Base-by-base conservation (phyloP, 2,113 vertebrate genomes). In the Haemorhous mexicanus region DNA sequence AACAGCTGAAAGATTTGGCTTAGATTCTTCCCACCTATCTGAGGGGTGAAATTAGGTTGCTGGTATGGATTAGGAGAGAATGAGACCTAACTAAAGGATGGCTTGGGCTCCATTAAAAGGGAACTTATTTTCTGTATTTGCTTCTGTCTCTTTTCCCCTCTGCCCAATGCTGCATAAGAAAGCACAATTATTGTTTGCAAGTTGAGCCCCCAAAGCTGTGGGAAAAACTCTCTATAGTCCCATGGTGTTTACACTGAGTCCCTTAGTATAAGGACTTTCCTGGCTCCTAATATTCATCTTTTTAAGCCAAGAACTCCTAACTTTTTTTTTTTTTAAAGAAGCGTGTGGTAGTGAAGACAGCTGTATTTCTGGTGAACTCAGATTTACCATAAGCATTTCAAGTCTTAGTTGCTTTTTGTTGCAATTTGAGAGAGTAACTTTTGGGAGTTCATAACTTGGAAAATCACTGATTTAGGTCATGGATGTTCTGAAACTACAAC, bases 261-360 rank as follows among this genome's bases (percentile, higher is more conserved):
- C 33, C 28, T 64, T 32, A 87, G 27, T 7, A 2, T 47, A 41
- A 68, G 28, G 3, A 43, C 13, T 62, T 83, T 86, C 59, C 35
- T 82, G 35, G 30, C 24, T 64, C 8, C 68, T 44, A n/a, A 12
- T 16, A 10, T 56, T 53, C 55, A 10, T 50, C 3, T 33, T 87
- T 84, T 96, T 67, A 84, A 74, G 33, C 73, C 43, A 77, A 59
- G 5, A 23, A 58, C 43, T 74, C 47, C 10, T 81, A 53, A 79
- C 46, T 13, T 16, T 8, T 10, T 0, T 13, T 47, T 35, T 47
- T 84, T 75, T 58, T 6, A 3, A 43, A 37, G 21, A 11, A 18
- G 1, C 0, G 0, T 32, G 12, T 67, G 41, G 63, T 73, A 32
- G 7, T 68, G 5, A 46, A 55, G 58, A 43, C n/a, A 53, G n/a